These are phyloP conservation scores for Steromphala cineraria DNA, from an alignment of 2,888 invertebrate genomes.

Conservation along the genomic window DNA sequence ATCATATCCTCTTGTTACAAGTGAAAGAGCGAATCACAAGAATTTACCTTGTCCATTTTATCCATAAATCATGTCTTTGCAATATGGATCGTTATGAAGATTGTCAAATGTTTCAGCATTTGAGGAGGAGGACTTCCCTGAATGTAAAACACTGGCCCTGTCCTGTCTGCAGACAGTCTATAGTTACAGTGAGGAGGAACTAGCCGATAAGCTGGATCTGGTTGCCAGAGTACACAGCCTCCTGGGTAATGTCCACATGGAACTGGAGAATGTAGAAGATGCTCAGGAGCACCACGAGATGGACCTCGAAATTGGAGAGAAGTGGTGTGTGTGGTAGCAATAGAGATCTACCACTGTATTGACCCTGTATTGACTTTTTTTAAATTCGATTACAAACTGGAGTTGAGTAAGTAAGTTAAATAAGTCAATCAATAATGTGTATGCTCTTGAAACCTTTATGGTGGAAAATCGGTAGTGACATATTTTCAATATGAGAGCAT, in stretches of 20 bases:
- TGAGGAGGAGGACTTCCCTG: conserved; percentile 46
- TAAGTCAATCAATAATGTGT: no score
- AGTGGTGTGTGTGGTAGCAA: conserved; percentile 45
- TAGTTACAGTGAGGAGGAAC: conserved; percentile 42
- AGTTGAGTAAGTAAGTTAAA: no score
- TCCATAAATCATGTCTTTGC: not conserved
- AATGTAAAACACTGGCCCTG: conserved; percentile 49
- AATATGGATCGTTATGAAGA: not conserved
- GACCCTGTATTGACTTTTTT: no score
- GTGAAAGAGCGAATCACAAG: not conserved
- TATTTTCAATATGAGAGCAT: no score
- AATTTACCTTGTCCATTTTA: not conserved
- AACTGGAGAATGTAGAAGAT: conserved; percentile 52
- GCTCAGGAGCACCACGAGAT: conserved; percentile 63
- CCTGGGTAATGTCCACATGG: conserved; percentile 68
- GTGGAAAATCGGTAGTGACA: no score
- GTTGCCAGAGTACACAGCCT: conserved; percentile 62
- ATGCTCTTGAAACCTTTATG: no score
- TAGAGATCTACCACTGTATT: no score
- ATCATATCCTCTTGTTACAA: not conserved
- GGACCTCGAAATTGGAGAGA: conserved; percentile 65
- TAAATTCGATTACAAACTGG: no score
- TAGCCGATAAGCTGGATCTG: conserved; percentile 51
- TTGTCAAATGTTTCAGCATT: conserved; percentile 42
- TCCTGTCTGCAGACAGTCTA: conserved; percentile 50